These are phyloP conservation scores for Onychostruthus taczanowskii DNA, from an alignment of 2,113 vertebrate genomes.

Conservation along the genomic window DNA sequence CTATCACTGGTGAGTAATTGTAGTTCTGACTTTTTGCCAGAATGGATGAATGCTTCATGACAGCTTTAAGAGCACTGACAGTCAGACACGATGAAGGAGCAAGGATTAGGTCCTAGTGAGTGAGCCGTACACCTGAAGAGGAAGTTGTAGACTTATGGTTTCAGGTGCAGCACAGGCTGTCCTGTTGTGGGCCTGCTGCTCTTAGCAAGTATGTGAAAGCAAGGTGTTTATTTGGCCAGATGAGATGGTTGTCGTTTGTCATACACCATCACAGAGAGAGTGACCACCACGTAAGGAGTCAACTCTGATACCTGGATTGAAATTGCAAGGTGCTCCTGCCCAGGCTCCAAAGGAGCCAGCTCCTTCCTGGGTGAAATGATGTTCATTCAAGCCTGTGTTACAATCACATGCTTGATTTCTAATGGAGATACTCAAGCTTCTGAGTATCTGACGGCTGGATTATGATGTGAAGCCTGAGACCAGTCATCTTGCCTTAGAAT, in stretches of 20 bases:
- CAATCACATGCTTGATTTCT: background rate
- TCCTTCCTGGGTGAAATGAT: background rate
- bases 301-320: background rate
- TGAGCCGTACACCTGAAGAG: fast-evolving
- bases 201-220: background rate
- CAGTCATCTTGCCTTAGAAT: background rate
- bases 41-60: background rate
- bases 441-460: background rate
- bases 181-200: background rate
- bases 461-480: background rate
- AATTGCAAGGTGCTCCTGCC: background rate
- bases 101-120: background rate
- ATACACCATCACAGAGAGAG: background rate
- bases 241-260: background rate
- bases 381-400: background rate
- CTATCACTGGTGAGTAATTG: background rate
- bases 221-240: background rate
- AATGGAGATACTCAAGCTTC: background rate
- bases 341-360: background rate
- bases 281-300: background rate
- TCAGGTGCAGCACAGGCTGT: background rate
- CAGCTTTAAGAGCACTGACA: background rate
- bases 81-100: fast-evolving
- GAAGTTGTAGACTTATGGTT: background rate
- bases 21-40: background rate